Evolutionary conservation across 1,140 invertebrate species (phyloP), one percentile per base, ranked within the genome.

Genomic region (Camponotus floridanus): DNA sequence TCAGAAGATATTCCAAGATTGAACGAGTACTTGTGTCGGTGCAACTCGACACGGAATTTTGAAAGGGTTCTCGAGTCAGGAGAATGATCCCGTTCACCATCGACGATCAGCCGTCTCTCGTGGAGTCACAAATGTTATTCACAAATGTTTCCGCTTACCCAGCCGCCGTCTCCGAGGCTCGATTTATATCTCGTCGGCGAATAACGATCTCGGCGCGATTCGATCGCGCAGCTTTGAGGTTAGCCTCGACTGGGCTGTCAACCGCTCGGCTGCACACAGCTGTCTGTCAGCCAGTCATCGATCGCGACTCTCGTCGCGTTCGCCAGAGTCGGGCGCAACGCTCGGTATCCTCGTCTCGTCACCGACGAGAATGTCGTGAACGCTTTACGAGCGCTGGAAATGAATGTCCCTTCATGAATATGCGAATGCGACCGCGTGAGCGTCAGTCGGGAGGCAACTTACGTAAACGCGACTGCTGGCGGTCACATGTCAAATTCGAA

Each of bases 1-100:
- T n/a, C 36, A 36, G n/a, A 21, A 0, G 7, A 7, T 57, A 73
- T 33, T n/a, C 31, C 26, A 26, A 21, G 36, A 3, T 31, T 11
- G 3, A 26, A 26, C 13, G 36, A 26, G 26, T 39, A 33, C 39
- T 51, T n/a, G n/a, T n/a, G n/a, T 5, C 59, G 59, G 6, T 61
- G 73, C 15, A 42, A 76, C 33, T 6, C 21, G 55, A 15, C 8
- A n/a, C 71, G 71, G 18, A 74, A 11, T 76, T 21, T 45, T 33
- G 11, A 31, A 13, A 42, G 3, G 39, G 45, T 45, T n/a, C 39
- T 45, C 31, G 9, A 55, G 21, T 21, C 57, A 88, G 39, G 76
- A 86, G 76, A 89, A 91, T 85, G 80, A 76, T 88, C 65, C 84
- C 48, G 79, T 89, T 78, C 61, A 64, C 36, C 65, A 21, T 62